Conservation (phyloP, 2,888 invertebrate species). For the Cheilosia variabilis region DNA sequence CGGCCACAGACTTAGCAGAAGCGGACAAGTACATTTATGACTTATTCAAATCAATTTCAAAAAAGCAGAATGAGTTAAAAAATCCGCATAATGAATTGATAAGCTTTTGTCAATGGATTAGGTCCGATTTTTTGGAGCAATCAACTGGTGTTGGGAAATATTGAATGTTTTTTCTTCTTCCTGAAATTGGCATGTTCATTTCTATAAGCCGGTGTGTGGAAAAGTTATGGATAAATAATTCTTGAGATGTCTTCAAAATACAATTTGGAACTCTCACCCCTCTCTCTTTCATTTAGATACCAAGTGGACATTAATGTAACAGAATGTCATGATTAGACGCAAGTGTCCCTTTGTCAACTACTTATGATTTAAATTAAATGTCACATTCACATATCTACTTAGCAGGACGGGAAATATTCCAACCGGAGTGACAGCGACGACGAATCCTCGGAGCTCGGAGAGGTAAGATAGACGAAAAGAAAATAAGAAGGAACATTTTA, state of each 20-base stretch:
- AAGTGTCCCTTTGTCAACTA: slow-evolving; percentile 38
- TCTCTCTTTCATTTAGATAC: neutral
- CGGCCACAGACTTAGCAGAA: no score
- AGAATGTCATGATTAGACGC: slow-evolving; percentile 10
- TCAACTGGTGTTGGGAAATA: no score
- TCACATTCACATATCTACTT: slow-evolving; percentile 51
- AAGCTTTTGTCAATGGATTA: no score
- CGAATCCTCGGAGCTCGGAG: neutral
- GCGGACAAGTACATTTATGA: no score
- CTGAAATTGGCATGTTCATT: neutral
- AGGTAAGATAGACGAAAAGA: slow-evolving; percentile 19
- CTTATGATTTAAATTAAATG: slow-evolving; percentile 65
- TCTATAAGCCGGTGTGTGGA: neutral
- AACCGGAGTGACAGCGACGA: slow-evolving; percentile 1
- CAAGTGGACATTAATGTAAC: neutral
- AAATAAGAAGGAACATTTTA: slow-evolving; percentile 43
- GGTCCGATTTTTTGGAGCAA: no score
- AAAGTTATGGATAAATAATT: neutral
- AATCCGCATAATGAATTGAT: no score
- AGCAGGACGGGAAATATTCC: slow-evolving; percentile 1
- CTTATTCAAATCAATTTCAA: no score
- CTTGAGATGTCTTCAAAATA: neutral
- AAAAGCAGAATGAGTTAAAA: no score
- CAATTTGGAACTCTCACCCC: neutral
- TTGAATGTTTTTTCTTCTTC: no score